Conservation (phyloP, 2,113 vertebrate species). For the Aphyosemion australe region DNA sequence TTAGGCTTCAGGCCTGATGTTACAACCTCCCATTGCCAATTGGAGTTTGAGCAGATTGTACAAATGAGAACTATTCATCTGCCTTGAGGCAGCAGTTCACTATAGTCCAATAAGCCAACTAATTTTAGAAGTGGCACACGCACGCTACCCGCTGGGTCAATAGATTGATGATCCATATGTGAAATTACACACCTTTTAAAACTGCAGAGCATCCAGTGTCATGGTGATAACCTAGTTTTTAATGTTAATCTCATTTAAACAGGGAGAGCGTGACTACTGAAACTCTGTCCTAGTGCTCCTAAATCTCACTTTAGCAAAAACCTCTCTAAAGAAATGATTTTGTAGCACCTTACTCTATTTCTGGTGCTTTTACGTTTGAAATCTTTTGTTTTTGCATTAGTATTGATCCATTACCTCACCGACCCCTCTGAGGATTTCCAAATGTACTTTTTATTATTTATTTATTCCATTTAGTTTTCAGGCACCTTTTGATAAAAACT, state of each 20-base stretch:
- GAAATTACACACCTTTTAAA: conserved; percentile 52
- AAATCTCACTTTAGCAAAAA: conserved; percentile 10
- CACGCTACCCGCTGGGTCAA: conserved; percentile 55
- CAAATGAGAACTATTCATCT: conserved; percentile 65
- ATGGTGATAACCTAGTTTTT: conserved; percentile 20
- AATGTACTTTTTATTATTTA: conserved; percentile 2
- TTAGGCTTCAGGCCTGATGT: conserved; percentile 69
- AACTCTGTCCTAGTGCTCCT: neutral
- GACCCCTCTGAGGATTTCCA: conserved; percentile 52
- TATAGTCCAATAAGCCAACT: conserved; percentile 61
- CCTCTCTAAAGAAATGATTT: conserved; percentile 32
- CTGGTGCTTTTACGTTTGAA: conserved; percentile 52
- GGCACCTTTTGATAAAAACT: conserved; percentile 13
- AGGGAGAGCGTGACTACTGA: conserved; percentile 3
- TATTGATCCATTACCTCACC: conserved; percentile 55
- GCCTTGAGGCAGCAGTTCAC: conserved; percentile 59
- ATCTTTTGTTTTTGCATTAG: conserved; percentile 50
- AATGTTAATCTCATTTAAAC: conserved; percentile 22
- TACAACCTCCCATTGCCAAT: conserved; percentile 70
- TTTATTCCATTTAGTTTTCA: neutral
- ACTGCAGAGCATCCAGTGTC: conserved; percentile 21
- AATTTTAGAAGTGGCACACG: conserved; percentile 54
- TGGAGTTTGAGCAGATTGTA: conserved; percentile 70
- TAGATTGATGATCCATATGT: conserved; percentile 60
- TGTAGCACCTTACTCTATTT: conserved; percentile 40